Base-by-base conservation (phyloP, 2,888 invertebrate species). In the Acrocera orbiculus region DNA sequence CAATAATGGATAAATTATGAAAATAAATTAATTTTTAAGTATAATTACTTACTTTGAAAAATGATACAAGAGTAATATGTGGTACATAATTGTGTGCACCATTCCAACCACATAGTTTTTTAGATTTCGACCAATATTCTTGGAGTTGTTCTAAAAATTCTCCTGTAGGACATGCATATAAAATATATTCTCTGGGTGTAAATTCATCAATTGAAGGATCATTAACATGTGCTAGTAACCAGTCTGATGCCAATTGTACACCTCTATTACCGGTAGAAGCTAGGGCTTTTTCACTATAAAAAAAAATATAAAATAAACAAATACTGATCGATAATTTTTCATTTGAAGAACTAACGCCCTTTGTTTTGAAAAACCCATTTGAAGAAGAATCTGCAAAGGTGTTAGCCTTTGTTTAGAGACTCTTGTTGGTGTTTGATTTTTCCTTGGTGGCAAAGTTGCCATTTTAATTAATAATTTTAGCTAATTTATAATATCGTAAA, bases 21-120 rank as follows among this genome's bases (percentile, higher is more conserved):
- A 9, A 19, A 6, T 7, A 22, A 22, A 22, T 10, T 7, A 2
- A 22, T 22, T 9, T 4, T 22, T 7, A 9, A 10, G n/a, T n/a
- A n/a, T n/a, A 22, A 5, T 22, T 22, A 9, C n/a, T 22, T 22
- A 81, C 83, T 68, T 81, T 79, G 49, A 90, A 90, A 59, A 85
- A 87, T 10, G 85, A 78, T 35, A 86, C 82, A 34, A 90, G 64
- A 6, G 89, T 90, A 42, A 90, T 80, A 51, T 90, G 90, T 3
- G 89, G 89, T 38, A 82, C 76, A 56, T 77, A 86, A 54, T 85
- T 83, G 49, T 87, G 89, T 2, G 86, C 86, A 15, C 85, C 82
- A 61, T 89, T 90, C 81, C 87, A 85, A 5, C 81, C 81, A 49
- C 75, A 74, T 9, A 72, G 58, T 20, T 68, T 62, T 46, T 73